Percentiles rank a stretch among this genome's conserved stretches.
These are phyloP conservation scores for Catagonus wagneri DNA, from an alignment of 2,113 vertebrate genomes.

Conservation along the genomic window DNA sequence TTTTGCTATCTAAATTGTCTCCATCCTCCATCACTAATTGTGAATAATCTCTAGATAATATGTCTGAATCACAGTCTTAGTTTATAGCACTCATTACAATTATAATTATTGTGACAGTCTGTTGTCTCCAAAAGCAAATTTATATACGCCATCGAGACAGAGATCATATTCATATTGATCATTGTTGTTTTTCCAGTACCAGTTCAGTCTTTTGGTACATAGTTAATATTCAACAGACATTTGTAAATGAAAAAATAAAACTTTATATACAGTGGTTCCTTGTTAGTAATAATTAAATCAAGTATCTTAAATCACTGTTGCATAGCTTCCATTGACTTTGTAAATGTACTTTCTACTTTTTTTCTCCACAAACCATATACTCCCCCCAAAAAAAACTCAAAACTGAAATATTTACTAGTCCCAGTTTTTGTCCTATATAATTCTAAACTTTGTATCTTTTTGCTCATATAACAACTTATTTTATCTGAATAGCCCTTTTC, in stretches of 20 bases:
- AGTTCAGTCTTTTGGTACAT: not conserved
- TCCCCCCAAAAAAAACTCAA: not conserved
- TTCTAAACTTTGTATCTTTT: not conserved
- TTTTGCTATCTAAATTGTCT: not conserved
- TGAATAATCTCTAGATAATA: not conserved
- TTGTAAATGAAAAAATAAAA: not conserved
- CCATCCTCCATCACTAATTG: not conserved
- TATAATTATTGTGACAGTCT: not conserved
- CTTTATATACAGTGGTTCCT: not conserved
- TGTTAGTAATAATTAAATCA: not conserved
- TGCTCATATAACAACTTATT: not conserved
- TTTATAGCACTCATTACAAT: not conserved
- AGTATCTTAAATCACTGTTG: not conserved
- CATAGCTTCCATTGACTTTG: not conserved
- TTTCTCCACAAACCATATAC: not conserved
- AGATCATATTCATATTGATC: not conserved
- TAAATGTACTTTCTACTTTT: not conserved
- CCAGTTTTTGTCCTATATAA: not conserved
- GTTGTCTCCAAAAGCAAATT: not conserved
- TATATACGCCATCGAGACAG: not conserved
- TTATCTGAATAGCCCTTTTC: not conserved
- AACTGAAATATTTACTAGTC: not conserved
- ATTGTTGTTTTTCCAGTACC: not conserved
- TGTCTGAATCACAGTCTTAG: not conserved
- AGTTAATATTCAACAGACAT: not conserved